Evolutionary conservation across 2,888 invertebrate genomes (phyloP), one percentile per base, ranked within the genome.

Genomic region (Agriopis aurantiaria): DNA sequence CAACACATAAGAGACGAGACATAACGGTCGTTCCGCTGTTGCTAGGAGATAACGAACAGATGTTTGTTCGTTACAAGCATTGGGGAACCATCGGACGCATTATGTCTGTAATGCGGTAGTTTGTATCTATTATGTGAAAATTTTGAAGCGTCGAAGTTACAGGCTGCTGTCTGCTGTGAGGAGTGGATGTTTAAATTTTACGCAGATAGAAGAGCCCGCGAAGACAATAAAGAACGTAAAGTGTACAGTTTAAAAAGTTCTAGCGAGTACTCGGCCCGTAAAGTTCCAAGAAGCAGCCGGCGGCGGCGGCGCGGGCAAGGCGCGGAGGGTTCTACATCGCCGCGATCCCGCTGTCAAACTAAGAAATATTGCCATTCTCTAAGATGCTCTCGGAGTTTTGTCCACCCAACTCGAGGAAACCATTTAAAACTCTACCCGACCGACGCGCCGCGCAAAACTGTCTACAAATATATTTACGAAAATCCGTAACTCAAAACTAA

Each of bases 221-320:
- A 87, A 91, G 88, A 93, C 90, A 92, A 92, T 92, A 92, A 91
- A 91, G 90, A 90, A 91, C 85, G 85, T 85, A 88, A 91, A 92
- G 89, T 89, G 91, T 87, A 85, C 86, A 89, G 89, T 91, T 92
- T 90, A 86, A 92, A 92, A 92, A 92, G 84, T 92, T 91, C 88
- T 84, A 82, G 79, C 84, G 80, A 86, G 88, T 86, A 89, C 86
- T 77, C 86, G 85, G 88, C 87, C 85, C 84, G 80, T 80, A 89
- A 92, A 92, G 89, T 93, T 91, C 85, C 83, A 85, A 89, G 89
- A 87, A 83, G 86, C 80, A 85, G 87, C 85, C 85, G 87, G 85
- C 83, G 86, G 83, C 83, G 75, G 85, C 83, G 86, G 78, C 77
- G 77, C 48, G 64, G 60, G 41, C 12, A 75, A 75, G 76, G 73